A percentile compares a stretch with the other conserved stretches of the same genome.
Conservation (phyloP, 2,797 vertebrate genomes). For the Manis crassicaudata region DNA sequence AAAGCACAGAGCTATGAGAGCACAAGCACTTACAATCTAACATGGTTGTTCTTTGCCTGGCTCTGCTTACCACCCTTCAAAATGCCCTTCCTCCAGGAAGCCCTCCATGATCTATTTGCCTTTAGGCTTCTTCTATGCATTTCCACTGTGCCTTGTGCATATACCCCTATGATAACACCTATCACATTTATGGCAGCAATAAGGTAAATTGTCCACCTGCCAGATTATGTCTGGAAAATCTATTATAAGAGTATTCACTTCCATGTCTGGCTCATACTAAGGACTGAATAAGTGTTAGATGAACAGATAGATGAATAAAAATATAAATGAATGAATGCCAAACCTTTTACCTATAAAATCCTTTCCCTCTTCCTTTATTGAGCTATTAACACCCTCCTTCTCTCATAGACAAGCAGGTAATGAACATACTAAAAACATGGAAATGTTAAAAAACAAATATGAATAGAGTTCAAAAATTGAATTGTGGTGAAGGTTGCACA, state of each 20-base stretch:
- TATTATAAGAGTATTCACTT: not conserved
- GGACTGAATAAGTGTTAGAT: constrained; percentile 16
- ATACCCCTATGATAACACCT: not conserved
- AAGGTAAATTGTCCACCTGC: not conserved
- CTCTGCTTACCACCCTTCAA: not conserved
- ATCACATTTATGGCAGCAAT: not conserved
- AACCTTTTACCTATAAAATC: not conserved
- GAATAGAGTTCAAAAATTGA: constrained; percentile 39
- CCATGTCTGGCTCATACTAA: not conserved
- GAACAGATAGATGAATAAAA: not conserved
- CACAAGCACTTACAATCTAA: not conserved
- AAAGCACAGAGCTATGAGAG: not conserved
- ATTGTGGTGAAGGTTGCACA: not conserved
- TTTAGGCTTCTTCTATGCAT: not conserved
- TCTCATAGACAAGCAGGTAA: not conserved
- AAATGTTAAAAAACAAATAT: not conserved
- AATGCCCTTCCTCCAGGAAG: constrained; percentile 16
- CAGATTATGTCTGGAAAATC: constrained; percentile 17
- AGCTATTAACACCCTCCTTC: not conserved
- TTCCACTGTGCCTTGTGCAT: not conserved
- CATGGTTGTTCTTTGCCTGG: not conserved
- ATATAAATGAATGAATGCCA: not conserved
- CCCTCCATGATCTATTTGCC: not conserved
- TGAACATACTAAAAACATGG: not conserved
- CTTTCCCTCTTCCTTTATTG: not conserved